Percentiles rank a stretch among this genome's conserved stretches.
Evolutionary conservation across 2,113 vertebrate species (phyloP).

Genomic region (Hystrix brachyura): DNA sequence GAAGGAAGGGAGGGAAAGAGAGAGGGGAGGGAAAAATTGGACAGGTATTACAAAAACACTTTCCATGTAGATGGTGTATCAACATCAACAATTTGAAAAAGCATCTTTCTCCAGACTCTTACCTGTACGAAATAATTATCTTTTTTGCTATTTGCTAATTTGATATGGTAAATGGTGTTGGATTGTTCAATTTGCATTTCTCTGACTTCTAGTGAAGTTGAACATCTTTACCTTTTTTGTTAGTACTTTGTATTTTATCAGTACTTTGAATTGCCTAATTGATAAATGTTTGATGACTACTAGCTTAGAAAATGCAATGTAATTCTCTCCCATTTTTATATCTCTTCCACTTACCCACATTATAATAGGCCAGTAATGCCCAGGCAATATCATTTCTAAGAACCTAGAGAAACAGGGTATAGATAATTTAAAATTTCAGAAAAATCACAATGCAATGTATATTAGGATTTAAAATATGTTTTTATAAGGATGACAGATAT

Average conservation of each 20-base stretch:
- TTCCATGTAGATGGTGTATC: neutral
- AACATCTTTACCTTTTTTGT: neutral
- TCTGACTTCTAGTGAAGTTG: conserved; percentile 4
- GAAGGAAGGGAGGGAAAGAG: neutral
- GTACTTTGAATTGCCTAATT: neutral
- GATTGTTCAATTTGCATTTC: neutral
- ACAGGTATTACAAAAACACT: neutral
- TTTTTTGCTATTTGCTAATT: conserved; percentile 43
- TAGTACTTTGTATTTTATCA: conserved; percentile 29
- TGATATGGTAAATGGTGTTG: neutral
- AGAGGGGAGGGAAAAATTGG: neutral
- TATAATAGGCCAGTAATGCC: neutral
- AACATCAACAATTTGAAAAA: neutral
- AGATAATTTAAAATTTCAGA: conserved; percentile 2
- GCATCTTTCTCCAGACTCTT: neutral
- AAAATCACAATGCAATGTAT: conserved; percentile 11
- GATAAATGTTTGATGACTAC: conserved; percentile 18
- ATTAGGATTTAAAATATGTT: neutral
- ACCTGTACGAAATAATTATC: neutral
- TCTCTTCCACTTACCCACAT: neutral
- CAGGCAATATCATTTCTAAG: conserved; percentile 23
- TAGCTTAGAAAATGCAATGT: neutral
- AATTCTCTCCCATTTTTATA: neutral
- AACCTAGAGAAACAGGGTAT: neutral
- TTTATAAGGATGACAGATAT: neutral